phyloP scores from a whole-genome alignment of 2,113 vertebrate genomes.

The Hoplias malabaricus region DNA sequence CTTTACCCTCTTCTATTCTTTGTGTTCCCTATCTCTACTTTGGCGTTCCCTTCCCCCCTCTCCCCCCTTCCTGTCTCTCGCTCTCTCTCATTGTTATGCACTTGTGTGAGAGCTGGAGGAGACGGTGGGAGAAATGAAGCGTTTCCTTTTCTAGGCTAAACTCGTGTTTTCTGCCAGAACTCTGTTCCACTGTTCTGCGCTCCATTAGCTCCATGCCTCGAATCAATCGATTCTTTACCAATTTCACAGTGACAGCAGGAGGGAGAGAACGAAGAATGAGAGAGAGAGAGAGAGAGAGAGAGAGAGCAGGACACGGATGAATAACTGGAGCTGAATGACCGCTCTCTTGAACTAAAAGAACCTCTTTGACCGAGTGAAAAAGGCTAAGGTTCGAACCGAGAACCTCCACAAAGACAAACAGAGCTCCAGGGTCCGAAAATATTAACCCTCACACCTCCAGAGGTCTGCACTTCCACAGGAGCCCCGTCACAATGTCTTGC shows the following conservation, averaged over 20 bases:
- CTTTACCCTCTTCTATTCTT: too few species aligned
- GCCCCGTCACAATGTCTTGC: too few species aligned
- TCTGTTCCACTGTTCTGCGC: slow-evolving; percentile 46
- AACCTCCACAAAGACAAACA: not conserved
- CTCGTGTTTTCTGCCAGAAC: slow-evolving; percentile 58
- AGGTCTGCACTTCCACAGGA: too few species aligned
- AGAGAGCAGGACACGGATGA: not conserved
- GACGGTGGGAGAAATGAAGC: slow-evolving; percentile 44
- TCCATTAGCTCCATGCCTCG: slow-evolving; percentile 54
- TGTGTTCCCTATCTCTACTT: too few species aligned
- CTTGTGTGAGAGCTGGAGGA: slow-evolving; percentile 30
- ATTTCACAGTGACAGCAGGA: slow-evolving; percentile 49
- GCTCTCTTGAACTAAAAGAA: not conserved
- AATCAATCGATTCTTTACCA: slow-evolving; percentile 59
- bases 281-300: slow-evolving; percentile 30
- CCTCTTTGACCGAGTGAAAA: not conserved
- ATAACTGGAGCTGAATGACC: slow-evolving; percentile 4
- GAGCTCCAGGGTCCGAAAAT: not conserved
- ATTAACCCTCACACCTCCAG: too few species aligned
- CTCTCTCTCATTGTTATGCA: slow-evolving; percentile 54
- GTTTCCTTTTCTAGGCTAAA: slow-evolving; percentile 47
- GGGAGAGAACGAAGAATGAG: not conserved
- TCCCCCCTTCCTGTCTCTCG: not conserved
- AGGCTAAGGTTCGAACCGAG: not conserved
- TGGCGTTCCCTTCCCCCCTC: too few species aligned